Percentiles rank a stretch among this genome's conserved stretches.
phyloP scores from a whole-genome alignment of 2,797 vertebrate species.

The Sylvia borin region DNA sequence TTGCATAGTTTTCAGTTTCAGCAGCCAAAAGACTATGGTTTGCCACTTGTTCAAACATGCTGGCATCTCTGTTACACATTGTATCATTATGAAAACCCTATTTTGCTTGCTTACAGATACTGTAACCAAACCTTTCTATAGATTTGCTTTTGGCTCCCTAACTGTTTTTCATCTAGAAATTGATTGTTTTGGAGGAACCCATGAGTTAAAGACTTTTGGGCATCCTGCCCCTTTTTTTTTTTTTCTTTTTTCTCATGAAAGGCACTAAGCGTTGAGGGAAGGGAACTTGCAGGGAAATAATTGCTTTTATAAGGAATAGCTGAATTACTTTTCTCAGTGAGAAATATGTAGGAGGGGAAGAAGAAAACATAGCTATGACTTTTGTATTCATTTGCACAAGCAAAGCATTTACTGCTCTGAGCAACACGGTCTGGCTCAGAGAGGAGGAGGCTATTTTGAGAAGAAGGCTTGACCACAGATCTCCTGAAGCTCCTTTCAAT shows the following conservation, averaged over 20 bases:
- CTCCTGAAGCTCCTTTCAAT: neutral
- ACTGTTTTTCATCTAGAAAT: neutral
- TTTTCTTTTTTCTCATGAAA: neutral
- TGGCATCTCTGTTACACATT: neutral
- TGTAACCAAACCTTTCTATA: constrained; percentile 1
- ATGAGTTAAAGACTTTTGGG: neutral
- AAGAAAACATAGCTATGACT: neutral
- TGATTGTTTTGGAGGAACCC: neutral
- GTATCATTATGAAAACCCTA: neutral
- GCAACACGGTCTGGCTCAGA: neutral
- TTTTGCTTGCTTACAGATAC: neutral
- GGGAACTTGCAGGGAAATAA: neutral
- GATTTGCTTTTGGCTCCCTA: neutral
- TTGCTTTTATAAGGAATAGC: neutral
- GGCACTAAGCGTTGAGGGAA: neutral
- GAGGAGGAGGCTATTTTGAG: neutral
- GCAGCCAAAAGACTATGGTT: constrained; percentile 30
- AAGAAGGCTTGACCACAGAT: neutral
- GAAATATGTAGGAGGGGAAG: neutral
- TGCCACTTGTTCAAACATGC: constrained; percentile 32
- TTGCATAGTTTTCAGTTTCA: constrained; percentile 34
- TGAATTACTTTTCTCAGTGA: neutral
- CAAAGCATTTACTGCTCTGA: neutral
- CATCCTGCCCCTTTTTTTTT: neutral
- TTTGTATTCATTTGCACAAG: neutral